phyloP scores from a whole-genome alignment of 1,140 invertebrate genomes.

The Argopecten irradians region DNA sequence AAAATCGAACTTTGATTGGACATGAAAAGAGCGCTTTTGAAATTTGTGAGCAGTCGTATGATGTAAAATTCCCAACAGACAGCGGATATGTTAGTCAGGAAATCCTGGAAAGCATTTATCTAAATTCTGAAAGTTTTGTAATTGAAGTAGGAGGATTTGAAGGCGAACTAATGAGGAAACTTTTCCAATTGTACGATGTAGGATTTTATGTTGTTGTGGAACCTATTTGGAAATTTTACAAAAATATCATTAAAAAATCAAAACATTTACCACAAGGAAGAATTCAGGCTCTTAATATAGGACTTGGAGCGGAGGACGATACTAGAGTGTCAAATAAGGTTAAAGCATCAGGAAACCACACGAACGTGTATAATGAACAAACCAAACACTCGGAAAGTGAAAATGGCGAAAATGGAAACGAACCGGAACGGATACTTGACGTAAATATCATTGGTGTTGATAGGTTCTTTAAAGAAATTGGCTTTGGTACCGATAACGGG shows the following conservation, averaged over 20 bases:
- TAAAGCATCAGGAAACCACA: not conserved
- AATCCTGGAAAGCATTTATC: not conserved
- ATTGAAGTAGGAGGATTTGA: not conserved
- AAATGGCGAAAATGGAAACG: not conserved
- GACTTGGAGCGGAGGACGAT: not conserved
- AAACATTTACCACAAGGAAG: not conserved
- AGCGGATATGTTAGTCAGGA: not conserved
- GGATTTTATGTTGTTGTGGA: not conserved
- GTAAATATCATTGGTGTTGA: not conserved
- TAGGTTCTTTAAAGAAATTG: not conserved
- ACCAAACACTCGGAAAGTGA: not conserved
- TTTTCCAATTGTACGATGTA: not conserved
- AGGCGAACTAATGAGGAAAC: not conserved
- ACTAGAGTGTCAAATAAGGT: too few species aligned
- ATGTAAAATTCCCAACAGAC: not conserved
- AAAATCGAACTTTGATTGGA: not conserved
- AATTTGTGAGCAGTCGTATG: not conserved
- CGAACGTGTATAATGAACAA: not conserved
- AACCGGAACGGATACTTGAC: not conserved
- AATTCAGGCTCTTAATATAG: not conserved
- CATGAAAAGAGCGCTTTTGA: not conserved
- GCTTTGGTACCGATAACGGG: not conserved
- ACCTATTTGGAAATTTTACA: not conserved
- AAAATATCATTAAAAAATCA: not conserved
- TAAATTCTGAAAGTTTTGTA: not conserved